These are phyloP conservation scores for Aphodius granarius DNA, from an alignment of 2,888 invertebrate species.

Conservation along the genomic window DNA sequence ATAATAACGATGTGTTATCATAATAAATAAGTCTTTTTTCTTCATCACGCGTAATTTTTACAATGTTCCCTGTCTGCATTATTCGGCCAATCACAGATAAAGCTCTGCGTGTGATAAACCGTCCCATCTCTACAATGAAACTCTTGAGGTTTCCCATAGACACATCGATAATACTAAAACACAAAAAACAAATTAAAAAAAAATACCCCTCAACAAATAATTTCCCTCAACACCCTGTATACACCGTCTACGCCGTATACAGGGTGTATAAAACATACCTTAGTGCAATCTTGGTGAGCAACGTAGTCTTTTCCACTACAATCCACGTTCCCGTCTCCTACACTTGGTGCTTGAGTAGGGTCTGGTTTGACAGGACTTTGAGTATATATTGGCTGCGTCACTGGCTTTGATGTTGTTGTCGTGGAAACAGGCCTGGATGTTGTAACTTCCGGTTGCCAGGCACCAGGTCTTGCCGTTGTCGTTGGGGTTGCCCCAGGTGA, in stretches of 20 bases:
- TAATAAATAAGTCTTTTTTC: background rate
- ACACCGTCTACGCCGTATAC: background rate
- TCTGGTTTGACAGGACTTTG: constrained; percentile 22
- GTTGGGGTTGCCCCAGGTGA: constrained; percentile 41
- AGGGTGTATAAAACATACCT: constrained; percentile 51
- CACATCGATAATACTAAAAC: constrained; percentile 82
- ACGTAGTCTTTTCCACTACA: constrained; percentile 61
- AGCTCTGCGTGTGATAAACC: constrained; percentile 69
- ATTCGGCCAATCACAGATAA: constrained; percentile 81
- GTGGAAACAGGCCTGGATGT: constrained; percentile 33
- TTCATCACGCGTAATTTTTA: constrained; percentile 30
- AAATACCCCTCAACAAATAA: too few species aligned
- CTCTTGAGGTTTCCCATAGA: constrained; percentile 72
- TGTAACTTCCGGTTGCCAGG: constrained; percentile 38
- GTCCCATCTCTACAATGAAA: constrained; percentile 76
- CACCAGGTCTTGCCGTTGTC: constrained; percentile 39
- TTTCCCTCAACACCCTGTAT: too few species aligned
- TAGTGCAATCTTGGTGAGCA: constrained; percentile 60
- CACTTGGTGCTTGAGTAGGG: constrained; percentile 15
- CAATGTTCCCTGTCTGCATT: constrained; percentile 69
- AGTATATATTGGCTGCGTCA: constrained; percentile 16
- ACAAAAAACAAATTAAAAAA: constrained; percentile 28
- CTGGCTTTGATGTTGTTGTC: constrained; percentile 31
- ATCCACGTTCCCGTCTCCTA: constrained; percentile 50
- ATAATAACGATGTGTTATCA: background rate